Evolutionary conservation across 1,140 invertebrate species (phyloP), one percentile per base, ranked within the genome.

Genomic region (Drosophila subobscura): DNA sequence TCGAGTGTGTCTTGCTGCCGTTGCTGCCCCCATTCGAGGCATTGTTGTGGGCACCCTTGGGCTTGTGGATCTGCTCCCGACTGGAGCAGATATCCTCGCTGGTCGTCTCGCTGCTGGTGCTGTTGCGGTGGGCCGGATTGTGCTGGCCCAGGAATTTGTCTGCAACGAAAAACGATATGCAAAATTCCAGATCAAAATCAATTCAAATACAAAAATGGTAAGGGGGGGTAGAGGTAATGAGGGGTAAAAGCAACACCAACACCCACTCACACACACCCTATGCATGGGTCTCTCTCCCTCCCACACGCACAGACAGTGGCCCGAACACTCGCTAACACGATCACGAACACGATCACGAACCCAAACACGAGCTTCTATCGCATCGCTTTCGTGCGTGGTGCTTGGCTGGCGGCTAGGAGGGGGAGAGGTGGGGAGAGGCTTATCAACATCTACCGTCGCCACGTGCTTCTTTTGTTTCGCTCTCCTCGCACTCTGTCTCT

Each of bases 41-140:
- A 49, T 37, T 65, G 59, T 45, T 40, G 5, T 49, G 54, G 27
- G 54, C 22, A 40, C 37, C 45, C 16, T 83, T 79, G 37, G 72
- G 45, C 27, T 80, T 81, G 20, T 53, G 51, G 23, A 84, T 46
- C 3, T 88, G 84, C 55, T 91, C 90, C 27, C 90, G 70, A 25
- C 88, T 90, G 12, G 85, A 90, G 23, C 77, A 75, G 4, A 81
- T 79, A 51, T 90, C 89, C 66, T 90, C 86, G 74, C 86, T 90
- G 58, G 90, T 78, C n/a, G 79, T 67, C 59, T 90, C 90, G 56
- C 90, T 91, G 51, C 89, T 79, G 55, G 88, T 90, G 71, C 90
- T 91, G 45, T 91, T 91, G 20, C 90, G 84, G 67, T 91, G 90
- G 0, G 71, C 74, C 2, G 77, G 66, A 77, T 91, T 91, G 71